These are phyloP conservation scores for Hystrix cristata DNA, from an alignment of 2,113 vertebrate genomes.

Conservation along the genomic window DNA sequence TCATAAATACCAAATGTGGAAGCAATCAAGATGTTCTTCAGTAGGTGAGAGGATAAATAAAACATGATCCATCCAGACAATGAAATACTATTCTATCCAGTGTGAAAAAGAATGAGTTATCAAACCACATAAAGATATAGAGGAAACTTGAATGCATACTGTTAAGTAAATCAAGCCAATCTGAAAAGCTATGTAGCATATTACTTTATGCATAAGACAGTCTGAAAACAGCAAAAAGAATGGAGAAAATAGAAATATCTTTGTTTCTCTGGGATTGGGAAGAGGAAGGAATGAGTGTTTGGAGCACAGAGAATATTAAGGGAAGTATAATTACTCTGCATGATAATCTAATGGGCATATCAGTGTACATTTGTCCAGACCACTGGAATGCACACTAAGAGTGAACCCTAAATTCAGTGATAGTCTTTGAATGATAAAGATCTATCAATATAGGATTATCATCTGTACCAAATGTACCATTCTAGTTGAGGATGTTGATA, in stretches of 20 bases:
- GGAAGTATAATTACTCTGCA: background rate
- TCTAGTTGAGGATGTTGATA: background rate
- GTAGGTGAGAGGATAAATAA: background rate
- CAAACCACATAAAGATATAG: background rate
- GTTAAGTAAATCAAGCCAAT: background rate
- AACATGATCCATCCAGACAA: background rate
- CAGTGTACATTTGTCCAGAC: background rate
- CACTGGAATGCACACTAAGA: background rate
- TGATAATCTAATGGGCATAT: background rate
- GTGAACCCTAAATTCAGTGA: background rate
- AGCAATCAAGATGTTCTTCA: conserved; percentile 29
- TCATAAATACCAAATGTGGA: background rate
- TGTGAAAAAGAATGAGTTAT: background rate
- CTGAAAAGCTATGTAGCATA: background rate
- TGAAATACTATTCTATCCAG: background rate
- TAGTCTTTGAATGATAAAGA: too few species aligned
- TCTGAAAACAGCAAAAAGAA: background rate
- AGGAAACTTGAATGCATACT: background rate
- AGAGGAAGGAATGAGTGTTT: background rate
- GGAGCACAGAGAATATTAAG: background rate
- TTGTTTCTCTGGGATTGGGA: background rate
- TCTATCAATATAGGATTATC: background rate
- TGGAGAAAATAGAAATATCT: background rate
- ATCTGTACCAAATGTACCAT: background rate
- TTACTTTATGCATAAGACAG: background rate